phyloP scores from a whole-genome alignment of 1,140 invertebrate species.

The Limonius californicus region DNA sequence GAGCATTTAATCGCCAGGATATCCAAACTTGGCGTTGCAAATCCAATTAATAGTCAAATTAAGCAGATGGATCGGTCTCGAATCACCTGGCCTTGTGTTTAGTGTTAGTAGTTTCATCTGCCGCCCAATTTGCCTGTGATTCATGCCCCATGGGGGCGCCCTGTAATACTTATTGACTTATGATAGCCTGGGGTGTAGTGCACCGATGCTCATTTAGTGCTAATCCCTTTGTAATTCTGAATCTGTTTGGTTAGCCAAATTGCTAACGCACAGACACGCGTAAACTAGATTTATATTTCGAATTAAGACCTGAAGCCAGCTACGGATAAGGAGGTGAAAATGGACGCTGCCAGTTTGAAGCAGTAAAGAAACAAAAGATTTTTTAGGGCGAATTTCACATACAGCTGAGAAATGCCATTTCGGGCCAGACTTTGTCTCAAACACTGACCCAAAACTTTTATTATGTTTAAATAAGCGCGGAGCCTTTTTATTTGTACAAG shows the following conservation, averaged over 20 bases:
- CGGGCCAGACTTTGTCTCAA: not conserved
- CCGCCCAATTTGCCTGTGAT: not conserved
- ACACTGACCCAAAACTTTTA: not conserved
- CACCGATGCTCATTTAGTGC: not conserved
- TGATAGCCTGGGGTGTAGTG: not conserved
- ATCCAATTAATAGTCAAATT: not conserved
- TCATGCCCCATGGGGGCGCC: conserved; percentile 3
- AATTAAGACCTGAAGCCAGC: too few relatives aligned
- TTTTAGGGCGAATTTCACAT: conserved; percentile 2
- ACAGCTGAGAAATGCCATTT: conserved; percentile 1
- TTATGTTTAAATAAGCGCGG: not conserved
- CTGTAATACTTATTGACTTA: conserved; percentile 11
- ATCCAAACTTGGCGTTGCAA: too few relatives aligned
- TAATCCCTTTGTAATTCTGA: conserved; percentile 6
- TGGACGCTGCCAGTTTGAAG: too few relatives aligned
- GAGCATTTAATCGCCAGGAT: too few relatives aligned
- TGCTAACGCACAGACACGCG: not conserved
- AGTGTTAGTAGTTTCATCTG: not conserved
- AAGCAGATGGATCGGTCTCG: not conserved
- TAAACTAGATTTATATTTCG: not conserved
- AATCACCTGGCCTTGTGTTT: not conserved
- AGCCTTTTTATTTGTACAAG: too few relatives aligned
- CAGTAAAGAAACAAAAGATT: not conserved
- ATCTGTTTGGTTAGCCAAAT: too few relatives aligned
- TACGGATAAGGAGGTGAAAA: too few relatives aligned